Evolutionary conservation across 2,113 vertebrate species (phyloP).

Genomic region (Bubalus kerabau): DNA sequence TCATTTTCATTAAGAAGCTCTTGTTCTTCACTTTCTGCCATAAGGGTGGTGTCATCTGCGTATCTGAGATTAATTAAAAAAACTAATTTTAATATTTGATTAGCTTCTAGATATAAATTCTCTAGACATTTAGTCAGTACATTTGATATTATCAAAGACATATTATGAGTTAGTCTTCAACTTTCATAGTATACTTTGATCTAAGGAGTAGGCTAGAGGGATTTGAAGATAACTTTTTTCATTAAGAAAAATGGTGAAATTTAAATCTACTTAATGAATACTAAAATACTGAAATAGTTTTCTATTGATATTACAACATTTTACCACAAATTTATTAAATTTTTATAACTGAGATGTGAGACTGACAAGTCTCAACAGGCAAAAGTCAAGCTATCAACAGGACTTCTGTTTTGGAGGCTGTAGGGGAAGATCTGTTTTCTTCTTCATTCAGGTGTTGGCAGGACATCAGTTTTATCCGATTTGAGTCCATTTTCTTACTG

Average conservation of each 20-base stretch:
- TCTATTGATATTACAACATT: background rate
- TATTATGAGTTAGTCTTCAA: constrained; percentile 14
- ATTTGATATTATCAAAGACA: background rate
- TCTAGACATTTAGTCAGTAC: background rate
- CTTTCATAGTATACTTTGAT: background rate
- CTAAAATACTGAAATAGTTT: background rate
- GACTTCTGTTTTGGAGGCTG: background rate
- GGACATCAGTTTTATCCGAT: background rate
- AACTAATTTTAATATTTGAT: background rate
- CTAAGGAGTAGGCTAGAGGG: background rate
- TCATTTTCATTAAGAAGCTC: background rate
- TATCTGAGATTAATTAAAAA: background rate
- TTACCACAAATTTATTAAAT: background rate
- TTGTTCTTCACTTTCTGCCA: background rate
- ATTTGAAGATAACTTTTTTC: background rate
- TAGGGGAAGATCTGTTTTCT: background rate
- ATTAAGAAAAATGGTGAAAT: background rate
- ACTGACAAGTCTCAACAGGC: background rate
- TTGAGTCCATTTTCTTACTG: background rate
- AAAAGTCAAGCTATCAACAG: background rate
- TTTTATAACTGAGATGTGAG: background rate
- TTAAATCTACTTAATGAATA: background rate
- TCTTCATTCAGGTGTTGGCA: background rate
- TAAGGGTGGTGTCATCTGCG: background rate
- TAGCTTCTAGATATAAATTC: background rate